Percentiles rank a stretch among this genome's conserved stretches.
Evolutionary conservation across 2,113 vertebrate genomes (phyloP).

Genomic region (Uria lomvia): DNA sequence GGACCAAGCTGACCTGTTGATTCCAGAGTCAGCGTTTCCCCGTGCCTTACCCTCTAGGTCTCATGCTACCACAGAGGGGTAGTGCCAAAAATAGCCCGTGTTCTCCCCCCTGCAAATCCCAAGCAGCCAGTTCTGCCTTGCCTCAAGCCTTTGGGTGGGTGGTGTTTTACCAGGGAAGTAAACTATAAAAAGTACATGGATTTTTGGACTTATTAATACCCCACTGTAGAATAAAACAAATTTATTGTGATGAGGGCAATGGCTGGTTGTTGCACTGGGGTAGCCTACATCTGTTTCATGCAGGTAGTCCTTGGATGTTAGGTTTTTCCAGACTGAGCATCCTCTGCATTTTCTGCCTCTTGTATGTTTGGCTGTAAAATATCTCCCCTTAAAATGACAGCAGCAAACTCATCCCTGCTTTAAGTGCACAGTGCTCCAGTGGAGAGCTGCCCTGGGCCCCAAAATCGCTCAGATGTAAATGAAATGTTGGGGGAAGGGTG

Average conservation of each 20-base stretch:
- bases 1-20: not conserved
- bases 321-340: not conserved
- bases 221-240: not conserved
- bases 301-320: not conserved
- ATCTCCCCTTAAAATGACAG: not conserved
- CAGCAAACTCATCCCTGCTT: not conserved
- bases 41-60: not conserved
- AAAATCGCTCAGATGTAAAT: not conserved
- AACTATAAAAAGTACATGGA: not conserved
- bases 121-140: not conserved
- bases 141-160: slow-evolving; percentile 20
- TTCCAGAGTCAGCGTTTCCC: not conserved
- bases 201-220: not conserved
- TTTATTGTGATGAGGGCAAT: not conserved
- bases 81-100: not conserved
- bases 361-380: not conserved
- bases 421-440: accelerated
- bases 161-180: not conserved
- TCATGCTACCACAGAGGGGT: not conserved
- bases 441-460: not conserved
- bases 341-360: not conserved
- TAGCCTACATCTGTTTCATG: not conserved
- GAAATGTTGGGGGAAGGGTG: not conserved
- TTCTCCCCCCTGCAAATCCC: not conserved
- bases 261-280: not conserved